These are phyloP conservation scores for Hyles euphorbiae DNA, from an alignment of 1,140 invertebrate genomes.

Conservation along the genomic window DNA sequence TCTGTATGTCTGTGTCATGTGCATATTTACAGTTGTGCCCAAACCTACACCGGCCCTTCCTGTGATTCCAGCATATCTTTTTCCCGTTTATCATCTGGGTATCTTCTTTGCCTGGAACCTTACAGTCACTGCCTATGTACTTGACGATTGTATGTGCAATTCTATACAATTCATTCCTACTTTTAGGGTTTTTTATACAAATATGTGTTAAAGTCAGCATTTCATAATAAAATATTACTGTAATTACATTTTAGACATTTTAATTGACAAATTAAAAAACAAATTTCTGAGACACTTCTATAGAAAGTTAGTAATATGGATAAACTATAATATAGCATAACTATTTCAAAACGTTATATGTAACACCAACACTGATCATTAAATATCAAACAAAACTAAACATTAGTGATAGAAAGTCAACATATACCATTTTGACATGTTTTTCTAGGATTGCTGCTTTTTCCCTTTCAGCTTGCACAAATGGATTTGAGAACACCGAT, in stretches of 20 bases:
- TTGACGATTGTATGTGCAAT: conserved; percentile 72
- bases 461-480: conserved; percentile 90
- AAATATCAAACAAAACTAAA: background rate
- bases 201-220: too few relatives aligned
- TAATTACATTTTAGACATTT: too few relatives aligned
- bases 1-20: conserved; percentile 90
- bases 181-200: background rate
- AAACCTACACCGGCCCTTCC: conserved; percentile 92
- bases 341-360: too few relatives aligned
- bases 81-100: conserved; percentile 88
- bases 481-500: conserved; percentile 92
- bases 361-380: too few relatives aligned
- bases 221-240: too few relatives aligned
- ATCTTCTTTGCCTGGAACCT: conserved; percentile 81
- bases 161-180: conserved; percentile 38
- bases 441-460: conserved; percentile 92
- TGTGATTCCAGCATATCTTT: conserved; percentile 95
- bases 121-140: conserved; percentile 76
- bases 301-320: too few relatives aligned
- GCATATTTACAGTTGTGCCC: conserved; percentile 95
- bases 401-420: conserved; percentile 64
- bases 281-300: too few relatives aligned
- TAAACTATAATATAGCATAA: too few relatives aligned
- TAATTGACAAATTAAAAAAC: too few relatives aligned
- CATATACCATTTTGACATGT: conserved; percentile 93